phyloP scores from a whole-genome alignment of 2,113 vertebrate genomes.

The Laticauda laticaudata region DNA sequence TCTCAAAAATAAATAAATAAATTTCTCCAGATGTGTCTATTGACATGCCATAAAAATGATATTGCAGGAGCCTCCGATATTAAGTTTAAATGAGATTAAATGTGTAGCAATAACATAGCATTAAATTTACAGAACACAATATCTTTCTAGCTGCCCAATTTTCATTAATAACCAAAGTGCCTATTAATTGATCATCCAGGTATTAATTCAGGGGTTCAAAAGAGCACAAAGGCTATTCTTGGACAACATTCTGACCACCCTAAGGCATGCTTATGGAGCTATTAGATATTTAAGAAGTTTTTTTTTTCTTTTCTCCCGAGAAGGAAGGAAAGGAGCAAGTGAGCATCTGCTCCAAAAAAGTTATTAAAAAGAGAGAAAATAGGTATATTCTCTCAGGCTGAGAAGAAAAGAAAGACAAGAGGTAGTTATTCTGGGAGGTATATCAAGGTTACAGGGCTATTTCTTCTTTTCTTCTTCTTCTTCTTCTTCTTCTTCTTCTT shows the following conservation, averaged over 20 bases:
- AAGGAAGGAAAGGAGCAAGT: conserved; percentile 9
- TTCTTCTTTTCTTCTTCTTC: conserved; percentile 18
- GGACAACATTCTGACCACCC: not conserved
- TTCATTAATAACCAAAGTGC: not conserved
- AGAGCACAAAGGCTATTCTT: not conserved
- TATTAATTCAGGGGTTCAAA: not conserved
- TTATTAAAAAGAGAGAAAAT: not conserved
- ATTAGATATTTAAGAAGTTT: not conserved
- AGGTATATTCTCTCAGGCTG: not conserved
- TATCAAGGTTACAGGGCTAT: not conserved
- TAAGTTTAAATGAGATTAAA: not conserved
- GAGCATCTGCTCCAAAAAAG: not conserved
- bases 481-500: conserved; percentile 26
- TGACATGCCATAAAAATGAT: not conserved
- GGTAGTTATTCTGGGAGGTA: conserved; percentile 5
- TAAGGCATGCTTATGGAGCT: not conserved
- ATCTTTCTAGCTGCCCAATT: not conserved
- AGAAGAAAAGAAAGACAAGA: conserved; percentile 10
- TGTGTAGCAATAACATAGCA: not conserved
- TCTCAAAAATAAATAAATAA: not conserved
- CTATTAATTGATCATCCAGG: not conserved
- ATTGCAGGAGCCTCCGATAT: not conserved
- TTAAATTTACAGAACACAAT: not conserved
- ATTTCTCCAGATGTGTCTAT: not conserved
- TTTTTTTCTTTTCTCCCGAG: not conserved